Evolutionary conservation across 2,113 vertebrate genomes (phyloP), one percentile per base, ranked within the genome.

Genomic region (Colius striatus): DNA sequence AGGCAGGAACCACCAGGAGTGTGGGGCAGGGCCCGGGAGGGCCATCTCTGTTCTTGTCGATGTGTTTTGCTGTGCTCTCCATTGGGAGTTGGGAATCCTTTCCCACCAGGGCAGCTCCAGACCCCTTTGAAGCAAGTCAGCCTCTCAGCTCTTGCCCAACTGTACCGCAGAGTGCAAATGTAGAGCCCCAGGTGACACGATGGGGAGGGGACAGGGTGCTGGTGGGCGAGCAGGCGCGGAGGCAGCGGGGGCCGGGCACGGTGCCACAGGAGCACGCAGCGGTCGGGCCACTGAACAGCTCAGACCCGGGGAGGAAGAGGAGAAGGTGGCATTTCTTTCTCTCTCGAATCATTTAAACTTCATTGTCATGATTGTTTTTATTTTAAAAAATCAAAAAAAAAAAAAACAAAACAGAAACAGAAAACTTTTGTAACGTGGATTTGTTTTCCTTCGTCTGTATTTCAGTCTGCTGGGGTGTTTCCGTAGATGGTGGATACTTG

Each of bases 351-450:
- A 84, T 94, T 95, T 96, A 96, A 82, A 92, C 50, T 82, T 96
- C 96, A 82, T 88, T 72, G 86, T 97, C 97, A 95, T 92, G 80
- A 79, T 95, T 94, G 61, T 92, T 95, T 97, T 96, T 95, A 95
- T 95, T 97, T 87, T 85, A 95, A 91, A 94, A 96, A 95, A 92
- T 75, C 90, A 20, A 23, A 12, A 19, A 3, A 2, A 11, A 12
- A 6, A 30, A 15, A 96, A 96, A 93, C 16, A 66, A 91, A 89
- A 95, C 67, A 95, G 91, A 95, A 95, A 25, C 0, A 16, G 92
- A 63, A 92, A 94, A 91, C 93, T 97, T 97, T 90, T 96, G 92
- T 96, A 74, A 73, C 2, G 81, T 96, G 96, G 94, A 97, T 96
- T 97, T 94, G 91, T 96, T 95, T 95, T 95, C 89, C 92, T 93